phyloP scores from a whole-genome alignment of 1,140 invertebrate species.

The Drosophila bocqueti region DNA sequence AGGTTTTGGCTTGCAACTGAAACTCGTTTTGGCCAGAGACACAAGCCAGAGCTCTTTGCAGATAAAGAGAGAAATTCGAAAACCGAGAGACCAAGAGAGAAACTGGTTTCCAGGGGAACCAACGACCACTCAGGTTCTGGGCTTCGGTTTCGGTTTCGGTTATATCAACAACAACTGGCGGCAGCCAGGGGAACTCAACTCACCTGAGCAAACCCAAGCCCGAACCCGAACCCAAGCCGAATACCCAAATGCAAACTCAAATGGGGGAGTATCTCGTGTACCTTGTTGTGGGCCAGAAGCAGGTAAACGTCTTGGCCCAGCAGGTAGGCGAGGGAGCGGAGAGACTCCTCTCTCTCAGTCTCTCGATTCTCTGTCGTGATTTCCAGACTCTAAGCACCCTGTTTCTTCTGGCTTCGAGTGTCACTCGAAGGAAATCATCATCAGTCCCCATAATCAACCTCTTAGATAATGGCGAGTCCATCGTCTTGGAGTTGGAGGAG shows the following conservation, averaged over 20 bases:
- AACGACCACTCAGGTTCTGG: conserved; percentile 34
- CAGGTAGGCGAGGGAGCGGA: conserved; percentile 55
- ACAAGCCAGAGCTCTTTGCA: conserved; percentile 1
- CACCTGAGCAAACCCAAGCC: conserved; percentile 49
- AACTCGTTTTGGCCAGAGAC: conserved; percentile 61
- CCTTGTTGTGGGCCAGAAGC: conserved; percentile 56
- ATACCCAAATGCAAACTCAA: conserved; percentile 3
- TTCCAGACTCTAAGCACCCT: conserved; percentile 46
- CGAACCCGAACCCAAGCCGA: too few relatives aligned
- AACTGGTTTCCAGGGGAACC: conserved; percentile 56
- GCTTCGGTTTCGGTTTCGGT: conserved; percentile 48
- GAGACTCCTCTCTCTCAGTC: neutral
- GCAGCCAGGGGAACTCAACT: conserved; percentile 33
- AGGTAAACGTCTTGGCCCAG: conserved; percentile 60
- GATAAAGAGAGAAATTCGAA: conserved; percentile 4
- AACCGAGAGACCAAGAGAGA: too few relatives aligned
- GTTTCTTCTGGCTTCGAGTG: conserved; percentile 50
- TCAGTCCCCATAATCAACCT: neutral
- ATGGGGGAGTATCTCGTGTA: conserved; percentile 42
- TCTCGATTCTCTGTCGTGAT: conserved; percentile 2
- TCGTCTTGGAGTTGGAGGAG: neutral
- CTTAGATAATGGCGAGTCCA: conserved; percentile 37
- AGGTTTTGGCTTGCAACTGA: conserved; percentile 70
- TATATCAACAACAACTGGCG: conserved; percentile 52
- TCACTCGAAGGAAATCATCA: conserved; percentile 32